phyloP scores from a whole-genome alignment of 2,797 vertebrate species.

The Podarcis lilfordi region DNA sequence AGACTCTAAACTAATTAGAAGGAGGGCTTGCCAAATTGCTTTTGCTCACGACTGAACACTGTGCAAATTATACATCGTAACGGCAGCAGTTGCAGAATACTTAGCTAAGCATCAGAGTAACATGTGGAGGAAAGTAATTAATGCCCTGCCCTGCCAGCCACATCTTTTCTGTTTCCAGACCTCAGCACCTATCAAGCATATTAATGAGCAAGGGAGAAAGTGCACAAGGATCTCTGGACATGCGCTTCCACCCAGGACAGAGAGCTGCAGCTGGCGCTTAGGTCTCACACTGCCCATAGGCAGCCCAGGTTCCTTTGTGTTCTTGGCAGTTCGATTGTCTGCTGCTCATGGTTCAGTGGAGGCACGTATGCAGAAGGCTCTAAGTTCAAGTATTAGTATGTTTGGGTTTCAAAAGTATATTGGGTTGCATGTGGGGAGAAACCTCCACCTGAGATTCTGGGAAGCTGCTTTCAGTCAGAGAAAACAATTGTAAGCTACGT shows the following conservation, averaged over 20 bases:
- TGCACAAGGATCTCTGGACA: neutral
- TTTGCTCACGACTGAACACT: constrained; percentile 52
- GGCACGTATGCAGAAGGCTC: neutral
- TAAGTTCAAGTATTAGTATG: no score
- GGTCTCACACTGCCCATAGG: no score
- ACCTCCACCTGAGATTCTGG: no score
- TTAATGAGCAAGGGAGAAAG: constrained; percentile 17
- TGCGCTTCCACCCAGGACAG: neutral
- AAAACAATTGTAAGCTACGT: no score
- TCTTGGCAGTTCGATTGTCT: neutral
- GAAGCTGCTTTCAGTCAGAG: no score
- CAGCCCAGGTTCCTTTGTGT: no score
- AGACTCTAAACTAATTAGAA: constrained; percentile 72
- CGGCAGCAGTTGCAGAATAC: constrained; percentile 37
- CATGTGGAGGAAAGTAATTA: constrained; percentile 49
- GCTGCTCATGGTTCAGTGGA: neutral
- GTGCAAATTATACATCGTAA: constrained; percentile 69
- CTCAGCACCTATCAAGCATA: constrained; percentile 18
- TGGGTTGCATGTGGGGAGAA: no score
- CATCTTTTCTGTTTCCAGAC: constrained; percentile 23
- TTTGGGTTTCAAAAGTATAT: no score
- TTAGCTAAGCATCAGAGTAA: constrained; percentile 50
- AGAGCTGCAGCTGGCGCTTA: neutral
- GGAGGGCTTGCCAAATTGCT: constrained; percentile 57
- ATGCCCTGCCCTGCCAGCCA: constrained; percentile 44